A percentile compares a stretch with the other conserved stretches of the same genome.
Evolutionary conservation across 2,113 vertebrate genomes (phyloP).

Genomic region (Apteryx mantelli): DNA sequence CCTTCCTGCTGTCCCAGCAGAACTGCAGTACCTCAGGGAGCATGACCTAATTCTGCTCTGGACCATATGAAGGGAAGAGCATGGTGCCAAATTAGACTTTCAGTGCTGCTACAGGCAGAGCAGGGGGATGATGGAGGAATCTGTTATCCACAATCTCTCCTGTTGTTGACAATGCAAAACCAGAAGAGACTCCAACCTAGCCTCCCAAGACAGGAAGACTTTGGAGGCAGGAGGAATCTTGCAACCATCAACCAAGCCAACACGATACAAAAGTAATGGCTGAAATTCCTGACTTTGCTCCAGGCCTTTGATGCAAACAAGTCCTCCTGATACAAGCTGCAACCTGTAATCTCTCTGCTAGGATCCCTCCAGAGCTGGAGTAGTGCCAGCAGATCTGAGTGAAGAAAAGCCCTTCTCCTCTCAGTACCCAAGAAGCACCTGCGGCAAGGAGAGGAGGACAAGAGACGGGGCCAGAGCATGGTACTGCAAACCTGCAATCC

Average conservation of each 20-base stretch:
- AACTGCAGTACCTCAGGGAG: not conserved
- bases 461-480: not conserved
- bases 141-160: not conserved
- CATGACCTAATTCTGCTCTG: not conserved
- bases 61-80: not conserved
- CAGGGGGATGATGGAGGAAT: not conserved
- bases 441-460: not conserved
- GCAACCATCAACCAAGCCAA: not conserved
- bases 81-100: not conserved
- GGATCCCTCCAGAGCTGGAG: not conserved
- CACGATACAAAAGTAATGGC: not conserved
- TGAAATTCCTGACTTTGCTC: not conserved
- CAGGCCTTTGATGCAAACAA: not conserved
- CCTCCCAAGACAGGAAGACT: not conserved
- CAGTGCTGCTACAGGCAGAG: not conserved
- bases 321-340: not conserved
- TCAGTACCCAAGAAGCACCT: not conserved
- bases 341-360: not conserved
- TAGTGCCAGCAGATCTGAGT: not conserved
- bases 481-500: not conserved
- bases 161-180: not conserved
- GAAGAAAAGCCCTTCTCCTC: not conserved
- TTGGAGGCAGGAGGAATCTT: not conserved
- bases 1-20: not conserved
- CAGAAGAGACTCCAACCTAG: not conserved